phyloP scores from a whole-genome alignment of 2,888 invertebrate species.

The Tachina lurida region DNA sequence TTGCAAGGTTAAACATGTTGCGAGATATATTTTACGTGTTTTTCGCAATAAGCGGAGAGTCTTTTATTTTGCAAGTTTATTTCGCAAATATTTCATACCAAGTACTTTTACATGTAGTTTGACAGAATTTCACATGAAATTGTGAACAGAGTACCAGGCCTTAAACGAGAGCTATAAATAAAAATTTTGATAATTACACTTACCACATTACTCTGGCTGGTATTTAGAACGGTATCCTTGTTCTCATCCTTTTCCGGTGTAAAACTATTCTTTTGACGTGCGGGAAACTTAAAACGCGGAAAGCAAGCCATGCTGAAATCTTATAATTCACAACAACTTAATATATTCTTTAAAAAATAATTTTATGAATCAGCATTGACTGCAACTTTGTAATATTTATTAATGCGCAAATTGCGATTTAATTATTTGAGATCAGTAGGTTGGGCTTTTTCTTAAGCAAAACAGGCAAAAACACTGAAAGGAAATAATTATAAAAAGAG shows the following conservation, averaged over 20 bases:
- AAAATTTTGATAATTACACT: slow-evolving; percentile 70
- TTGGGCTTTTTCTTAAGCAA: neutral
- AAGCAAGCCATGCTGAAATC: slow-evolving; percentile 77
- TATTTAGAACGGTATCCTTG: slow-evolving; percentile 79
- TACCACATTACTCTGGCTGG: slow-evolving; percentile 78
- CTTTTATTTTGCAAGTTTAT: too few relatives aligned
- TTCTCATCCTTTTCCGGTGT: slow-evolving; percentile 78
- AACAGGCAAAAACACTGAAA: slow-evolving; percentile 25
- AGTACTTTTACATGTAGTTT: too few relatives aligned
- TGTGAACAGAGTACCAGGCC: too few relatives aligned
- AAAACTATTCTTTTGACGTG: slow-evolving; percentile 78
- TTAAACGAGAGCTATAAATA: too few relatives aligned
- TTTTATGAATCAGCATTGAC: neutral
- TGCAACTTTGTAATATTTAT: too few relatives aligned
- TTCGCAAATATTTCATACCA: too few relatives aligned
- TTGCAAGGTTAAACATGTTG: too few relatives aligned
- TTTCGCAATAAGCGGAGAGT: too few relatives aligned
- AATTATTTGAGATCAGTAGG: slow-evolving; percentile 5
- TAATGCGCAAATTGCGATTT: neutral
- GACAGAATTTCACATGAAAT: too few relatives aligned
- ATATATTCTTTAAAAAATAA: neutral
- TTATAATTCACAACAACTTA: neutral
- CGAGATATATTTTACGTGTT: too few relatives aligned
- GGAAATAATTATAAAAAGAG: slow-evolving; percentile 2
- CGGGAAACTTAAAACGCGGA: slow-evolving; percentile 76